Percentiles rank a stretch among this genome's conserved stretches.
Evolutionary conservation across 2,797 vertebrate genomes (phyloP).

Genomic region (Coluber constrictor): DNA sequence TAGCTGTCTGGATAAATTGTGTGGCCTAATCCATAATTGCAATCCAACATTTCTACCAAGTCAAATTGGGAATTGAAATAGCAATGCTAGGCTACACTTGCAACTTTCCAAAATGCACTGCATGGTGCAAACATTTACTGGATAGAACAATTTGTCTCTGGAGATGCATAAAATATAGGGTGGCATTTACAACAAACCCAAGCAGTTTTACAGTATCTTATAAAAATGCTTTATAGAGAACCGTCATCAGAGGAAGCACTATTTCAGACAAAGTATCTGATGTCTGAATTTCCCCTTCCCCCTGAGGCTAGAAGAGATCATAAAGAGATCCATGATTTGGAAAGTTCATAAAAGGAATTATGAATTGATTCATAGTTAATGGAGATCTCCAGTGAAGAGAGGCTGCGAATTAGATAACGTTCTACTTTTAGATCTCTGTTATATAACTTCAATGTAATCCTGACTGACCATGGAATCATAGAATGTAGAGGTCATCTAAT

Average conservation of each 20-base stretch:
- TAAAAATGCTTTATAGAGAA: constrained; percentile 5
- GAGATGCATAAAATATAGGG: constrained; percentile 37
- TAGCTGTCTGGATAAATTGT: rapidly evolving
- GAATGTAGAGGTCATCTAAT: not conserved
- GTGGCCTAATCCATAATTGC: not conserved
- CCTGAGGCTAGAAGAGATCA: not conserved
- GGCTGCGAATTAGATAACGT: not conserved
- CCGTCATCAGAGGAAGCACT: not conserved
- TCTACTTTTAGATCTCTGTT: not conserved
- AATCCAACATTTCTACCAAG: rapidly evolving
- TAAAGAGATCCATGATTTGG: not conserved
- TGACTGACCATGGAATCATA: not conserved
- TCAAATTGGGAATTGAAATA: constrained; percentile 18
- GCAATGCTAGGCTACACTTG: not conserved
- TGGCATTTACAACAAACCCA: not conserved
- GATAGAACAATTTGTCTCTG: constrained; percentile 45
- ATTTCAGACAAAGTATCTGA: not conserved
- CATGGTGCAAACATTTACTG: constrained; percentile 18
- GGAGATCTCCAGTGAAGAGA: not conserved
- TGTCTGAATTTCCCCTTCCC: not conserved
- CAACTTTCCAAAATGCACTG: constrained; percentile 62
- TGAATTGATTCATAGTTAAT: not conserved
- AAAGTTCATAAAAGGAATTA: not conserved
- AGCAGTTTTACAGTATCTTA: not conserved
- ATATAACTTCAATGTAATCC: not conserved